Conservation (phyloP, 2,888 invertebrate species). For the Drosophila kambysellisi region DNA sequence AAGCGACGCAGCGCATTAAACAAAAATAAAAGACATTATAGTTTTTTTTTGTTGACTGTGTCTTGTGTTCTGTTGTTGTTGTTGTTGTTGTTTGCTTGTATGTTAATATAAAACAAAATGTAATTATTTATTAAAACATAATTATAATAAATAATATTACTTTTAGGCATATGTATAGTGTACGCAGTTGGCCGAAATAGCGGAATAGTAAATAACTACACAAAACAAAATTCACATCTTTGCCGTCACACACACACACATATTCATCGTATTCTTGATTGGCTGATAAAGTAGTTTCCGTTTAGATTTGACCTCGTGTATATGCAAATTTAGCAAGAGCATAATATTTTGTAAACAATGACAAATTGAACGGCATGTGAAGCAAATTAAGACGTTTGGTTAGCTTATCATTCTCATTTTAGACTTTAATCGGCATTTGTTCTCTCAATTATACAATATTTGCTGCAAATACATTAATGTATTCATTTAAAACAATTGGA, state of each 20-base stretch:
- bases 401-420: constrained; percentile 23
- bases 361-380: constrained; percentile 55
- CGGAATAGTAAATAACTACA: constrained; percentile 52
- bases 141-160: constrained; percentile 79
- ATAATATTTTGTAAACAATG: constrained; percentile 39
- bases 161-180: constrained; percentile 65
- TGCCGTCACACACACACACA: constrained; percentile 32
- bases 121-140: constrained; percentile 82
- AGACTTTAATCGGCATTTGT: constrained; percentile 38
- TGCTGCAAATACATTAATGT: not conserved
- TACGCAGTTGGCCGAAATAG: constrained; percentile 61
- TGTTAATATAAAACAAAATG: constrained; percentile 69
- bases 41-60: constrained; percentile 39
- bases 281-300: constrained; percentile 19
- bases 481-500: constrained; percentile 15
- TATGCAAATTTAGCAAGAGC: constrained; percentile 43
- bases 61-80: constrained; percentile 55
- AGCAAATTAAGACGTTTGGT: constrained; percentile 48
- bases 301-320: constrained; percentile 25
- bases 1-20: constrained; percentile 63
- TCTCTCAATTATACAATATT: constrained; percentile 44
- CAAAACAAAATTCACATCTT: constrained; percentile 54
- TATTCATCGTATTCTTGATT: constrained; percentile 11
- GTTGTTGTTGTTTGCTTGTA: constrained; percentile 26
- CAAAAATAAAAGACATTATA: constrained; percentile 54